These are phyloP conservation scores for Clarias gariepinus DNA, from an alignment of 2,113 vertebrate genomes.

Conservation along the genomic window DNA sequence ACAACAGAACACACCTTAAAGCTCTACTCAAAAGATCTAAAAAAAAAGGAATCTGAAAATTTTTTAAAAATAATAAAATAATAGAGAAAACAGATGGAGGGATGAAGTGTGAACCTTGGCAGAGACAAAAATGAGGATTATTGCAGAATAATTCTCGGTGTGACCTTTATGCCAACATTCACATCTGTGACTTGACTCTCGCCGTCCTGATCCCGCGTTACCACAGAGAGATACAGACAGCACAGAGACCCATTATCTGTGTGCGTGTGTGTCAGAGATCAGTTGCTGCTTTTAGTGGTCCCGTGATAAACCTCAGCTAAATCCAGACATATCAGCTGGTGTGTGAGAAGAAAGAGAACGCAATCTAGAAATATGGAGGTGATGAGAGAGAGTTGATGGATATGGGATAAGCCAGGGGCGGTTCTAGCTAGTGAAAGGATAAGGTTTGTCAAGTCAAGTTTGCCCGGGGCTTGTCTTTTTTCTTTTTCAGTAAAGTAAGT, in stretches of 20 bases:
- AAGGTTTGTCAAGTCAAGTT: too few species aligned
- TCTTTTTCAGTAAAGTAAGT: too few species aligned
- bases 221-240: slow-evolving; percentile 42
- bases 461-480: too few species aligned
- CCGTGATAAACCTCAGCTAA: slow-evolving; percentile 38
- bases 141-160: slow-evolving; percentile 29
- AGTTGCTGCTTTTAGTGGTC: slow-evolving; percentile 31
- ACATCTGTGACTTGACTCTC: slow-evolving; percentile 30
- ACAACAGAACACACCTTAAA: neutral
- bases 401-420: neutral
- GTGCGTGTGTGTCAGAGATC: slow-evolving; percentile 27
- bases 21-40: neutral
- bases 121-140: neutral
- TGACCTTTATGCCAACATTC: slow-evolving; percentile 46
- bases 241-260: slow-evolving; percentile 36
- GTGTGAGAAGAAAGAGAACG: slow-evolving; percentile 27
- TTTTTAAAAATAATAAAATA: neutral
- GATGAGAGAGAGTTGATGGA: neutral
- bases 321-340: slow-evolving; percentile 27
- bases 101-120: neutral
- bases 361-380: neutral
- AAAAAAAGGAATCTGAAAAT: too few species aligned
- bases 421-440: too few species aligned
- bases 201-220: slow-evolving; percentile 36
- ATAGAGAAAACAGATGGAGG: neutral